phyloP scores from a whole-genome alignment of 2,113 vertebrate species.

The Burhinus oedicnemus region DNA sequence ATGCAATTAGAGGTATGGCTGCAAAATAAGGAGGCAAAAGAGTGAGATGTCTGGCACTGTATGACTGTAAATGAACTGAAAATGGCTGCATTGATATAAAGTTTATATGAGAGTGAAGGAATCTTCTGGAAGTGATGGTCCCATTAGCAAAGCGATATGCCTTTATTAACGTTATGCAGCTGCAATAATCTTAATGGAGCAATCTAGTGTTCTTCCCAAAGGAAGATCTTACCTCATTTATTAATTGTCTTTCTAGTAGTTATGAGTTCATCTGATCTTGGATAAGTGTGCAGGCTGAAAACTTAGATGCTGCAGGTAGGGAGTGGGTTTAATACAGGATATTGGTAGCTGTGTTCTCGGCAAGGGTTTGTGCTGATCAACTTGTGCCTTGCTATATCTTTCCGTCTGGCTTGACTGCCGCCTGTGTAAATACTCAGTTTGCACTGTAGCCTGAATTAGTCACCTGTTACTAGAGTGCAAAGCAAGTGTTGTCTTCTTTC shows the following conservation, averaged over 20 bases:
- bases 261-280: constrained; percentile 56
- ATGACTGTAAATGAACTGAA: constrained; percentile 5
- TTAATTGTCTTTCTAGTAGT: constrained; percentile 59
- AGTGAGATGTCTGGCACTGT: background rate
- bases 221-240: constrained; percentile 64
- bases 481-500: background rate
- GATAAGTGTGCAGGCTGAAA: background rate
- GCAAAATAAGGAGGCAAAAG: background rate
- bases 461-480: background rate
- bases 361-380: accelerated
- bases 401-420: background rate
- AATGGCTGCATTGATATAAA: constrained; percentile 1
- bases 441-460: background rate
- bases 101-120: constrained; percentile 32
- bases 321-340: background rate
- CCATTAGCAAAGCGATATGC: constrained; percentile 17
- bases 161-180: constrained; percentile 48
- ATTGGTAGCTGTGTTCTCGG: background rate
- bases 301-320: background rate
- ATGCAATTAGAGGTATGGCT: background rate
- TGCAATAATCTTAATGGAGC: constrained; percentile 63
- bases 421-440: background rate
- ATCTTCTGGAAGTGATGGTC: constrained; percentile 42
- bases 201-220: constrained; percentile 57
- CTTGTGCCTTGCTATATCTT: background rate